A percentile compares a stretch with the other conserved stretches of the same genome.
phyloP scores from a whole-genome alignment of 2,888 invertebrate species.

The Agriopis aurantiaria region DNA sequence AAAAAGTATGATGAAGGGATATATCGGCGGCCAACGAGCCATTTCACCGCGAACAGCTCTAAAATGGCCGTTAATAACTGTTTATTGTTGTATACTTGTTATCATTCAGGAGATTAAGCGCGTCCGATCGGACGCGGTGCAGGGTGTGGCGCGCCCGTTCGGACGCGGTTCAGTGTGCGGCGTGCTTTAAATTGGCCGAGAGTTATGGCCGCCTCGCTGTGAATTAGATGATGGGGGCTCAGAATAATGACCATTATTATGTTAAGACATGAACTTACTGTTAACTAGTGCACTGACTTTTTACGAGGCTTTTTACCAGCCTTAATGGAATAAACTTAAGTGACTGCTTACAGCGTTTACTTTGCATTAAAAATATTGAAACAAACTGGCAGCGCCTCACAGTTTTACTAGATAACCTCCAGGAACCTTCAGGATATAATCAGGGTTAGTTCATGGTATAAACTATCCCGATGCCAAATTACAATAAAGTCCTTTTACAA shows the following conservation, averaged over 20 bases:
- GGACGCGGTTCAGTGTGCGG: slow-evolving; percentile 38
- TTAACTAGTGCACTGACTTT: slow-evolving; percentile 8
- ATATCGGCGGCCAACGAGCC: slow-evolving; percentile 54
- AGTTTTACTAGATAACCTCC: not conserved
- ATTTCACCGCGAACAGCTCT: slow-evolving; percentile 62
- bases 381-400: not conserved
- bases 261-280: slow-evolving; percentile 3
- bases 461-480: no score
- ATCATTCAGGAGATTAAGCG: slow-evolving; percentile 72
- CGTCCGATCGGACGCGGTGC: slow-evolving; percentile 37
- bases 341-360: not conserved
- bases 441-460: no score
- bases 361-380: not conserved
- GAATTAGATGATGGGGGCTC: slow-evolving; percentile 31
- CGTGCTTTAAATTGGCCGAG: slow-evolving; percentile 51
- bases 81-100: slow-evolving; percentile 76
- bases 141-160: slow-evolving; percentile 34
- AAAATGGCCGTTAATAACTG: slow-evolving; percentile 68
- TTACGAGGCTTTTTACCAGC: not conserved
- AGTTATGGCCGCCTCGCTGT: slow-evolving; percentile 35
- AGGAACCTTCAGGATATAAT: no score
- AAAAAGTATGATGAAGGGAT: slow-evolving; percentile 61
- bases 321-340: not conserved
- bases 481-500: no score
- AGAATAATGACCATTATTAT: slow-evolving; percentile 26